Evolutionary conservation across 2,888 invertebrate genomes (phyloP), one percentile per base, ranked within the genome.

Genomic region (Ochropacha duplaris): DNA sequence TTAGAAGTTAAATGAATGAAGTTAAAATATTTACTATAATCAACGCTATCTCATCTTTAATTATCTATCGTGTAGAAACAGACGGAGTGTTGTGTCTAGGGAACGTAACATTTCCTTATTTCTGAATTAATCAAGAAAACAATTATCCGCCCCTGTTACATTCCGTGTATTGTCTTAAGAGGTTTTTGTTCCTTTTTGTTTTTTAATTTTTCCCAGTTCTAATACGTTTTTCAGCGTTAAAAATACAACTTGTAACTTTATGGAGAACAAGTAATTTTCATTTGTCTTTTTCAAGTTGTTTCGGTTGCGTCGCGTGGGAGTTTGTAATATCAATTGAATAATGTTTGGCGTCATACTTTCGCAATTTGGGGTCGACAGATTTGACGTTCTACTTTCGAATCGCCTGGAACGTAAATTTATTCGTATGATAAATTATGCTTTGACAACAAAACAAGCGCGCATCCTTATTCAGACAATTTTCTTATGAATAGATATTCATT

Each of bases 51-150:
- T 6, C 28, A 31, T 11, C 12, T 31, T 31, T 36, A 36, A n/a
- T 14, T 36, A 31, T 52, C 3, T 52, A 52, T 34, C 14, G 6
- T 31, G 52, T 51, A 26, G 19, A 22, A 31, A 34, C 31, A 52
- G 52, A 34, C 26, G 28, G 4, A 50, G 39, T 49, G 55, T 52
- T 55, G 22, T 24, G 31, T 19, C 31, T 52, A 52, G 50, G 34
- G 60, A 16, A 62, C 44, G 44, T 44, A 70, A 71, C 66, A 63
- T 71, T 74, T 72, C 71, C 72, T 72, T 73, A 79, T 76, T 68
- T 80, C 75, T 71, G 83, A 85, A 86, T 87, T 85, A 87, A 88
- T 88, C 82, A 87, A 80, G 83, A 82, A 86, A 88, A 87, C 84
- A 87, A 88, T 88, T 86, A 86, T 81, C 78, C 72, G 72, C 73